Percentiles rank a stretch among this genome's conserved stretches.
These are phyloP conservation scores for Noctilio leporinus DNA, from an alignment of 2,113 vertebrate species.

Conservation along the genomic window DNA sequence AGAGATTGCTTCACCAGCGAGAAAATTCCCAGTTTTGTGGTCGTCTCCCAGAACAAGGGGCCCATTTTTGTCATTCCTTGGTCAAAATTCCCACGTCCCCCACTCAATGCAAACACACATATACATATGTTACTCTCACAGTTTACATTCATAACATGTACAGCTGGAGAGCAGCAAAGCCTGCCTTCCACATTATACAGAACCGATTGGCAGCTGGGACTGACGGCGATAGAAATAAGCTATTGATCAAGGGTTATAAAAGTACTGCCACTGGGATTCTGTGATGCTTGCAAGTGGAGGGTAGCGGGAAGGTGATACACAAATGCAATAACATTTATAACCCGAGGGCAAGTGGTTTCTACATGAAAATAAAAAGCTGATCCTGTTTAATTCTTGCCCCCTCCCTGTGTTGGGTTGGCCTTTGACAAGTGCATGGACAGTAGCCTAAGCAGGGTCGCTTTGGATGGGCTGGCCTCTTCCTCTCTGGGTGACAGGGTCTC, in stretches of 20 bases:
- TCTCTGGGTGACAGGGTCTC: background rate
- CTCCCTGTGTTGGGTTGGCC: conserved; percentile 15
- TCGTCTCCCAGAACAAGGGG: background rate
- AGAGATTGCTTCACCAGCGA: background rate
- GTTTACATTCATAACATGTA: conserved; percentile 56
- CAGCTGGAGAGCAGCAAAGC: background rate
- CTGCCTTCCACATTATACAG: conserved; percentile 45
- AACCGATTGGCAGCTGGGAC: conserved; percentile 66
- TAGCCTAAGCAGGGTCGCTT: background rate
- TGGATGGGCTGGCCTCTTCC: background rate
- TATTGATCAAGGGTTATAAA: conserved; percentile 75
- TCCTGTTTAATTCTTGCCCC: conserved; percentile 56
- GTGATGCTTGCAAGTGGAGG: conserved; percentile 57
- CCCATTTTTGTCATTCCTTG: conserved; percentile 21
- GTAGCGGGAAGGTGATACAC: conserved; percentile 63
- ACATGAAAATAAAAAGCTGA: conserved; percentile 70
- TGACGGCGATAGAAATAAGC: conserved; percentile 71
- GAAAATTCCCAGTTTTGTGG: background rate
- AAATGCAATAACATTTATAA: conserved; percentile 73
- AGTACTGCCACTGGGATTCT: conserved; percentile 65
- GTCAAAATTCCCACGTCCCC: conserved; percentile 19
- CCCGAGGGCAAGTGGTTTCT: conserved; percentile 69
- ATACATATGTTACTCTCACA: background rate
- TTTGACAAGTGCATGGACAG: background rate
- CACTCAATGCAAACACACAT: background rate